phyloP scores from a whole-genome alignment of 2,113 vertebrate genomes.

The Charina bottae region DNA sequence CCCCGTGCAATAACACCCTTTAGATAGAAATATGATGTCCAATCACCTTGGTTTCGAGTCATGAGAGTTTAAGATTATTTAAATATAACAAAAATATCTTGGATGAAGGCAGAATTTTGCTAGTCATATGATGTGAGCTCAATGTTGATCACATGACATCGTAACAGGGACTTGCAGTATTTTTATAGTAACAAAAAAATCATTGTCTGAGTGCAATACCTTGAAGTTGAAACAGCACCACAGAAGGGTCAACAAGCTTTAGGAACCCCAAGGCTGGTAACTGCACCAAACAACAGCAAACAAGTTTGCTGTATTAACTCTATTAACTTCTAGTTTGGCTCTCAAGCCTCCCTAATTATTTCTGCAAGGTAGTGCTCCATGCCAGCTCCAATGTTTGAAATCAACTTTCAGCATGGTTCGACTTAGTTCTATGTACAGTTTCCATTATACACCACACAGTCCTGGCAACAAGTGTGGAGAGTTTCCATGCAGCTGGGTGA shows the following conservation, averaged over 20 bases:
- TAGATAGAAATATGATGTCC: neutral
- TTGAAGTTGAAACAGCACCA: neutral
- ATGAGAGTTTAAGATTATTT: neutral
- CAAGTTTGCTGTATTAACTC: neutral
- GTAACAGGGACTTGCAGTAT: neutral
- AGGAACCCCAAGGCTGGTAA: neutral
- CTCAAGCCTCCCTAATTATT: neutral
- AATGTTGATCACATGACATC: neutral
- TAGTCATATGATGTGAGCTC: neutral
- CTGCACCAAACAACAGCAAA: neutral
- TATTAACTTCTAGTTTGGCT: neutral
- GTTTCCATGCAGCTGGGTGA: neutral
- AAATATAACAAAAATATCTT: neutral
- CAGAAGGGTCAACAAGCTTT: neutral
- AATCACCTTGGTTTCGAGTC: neutral
- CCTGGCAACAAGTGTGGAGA: neutral
- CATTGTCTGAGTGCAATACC: neutral
- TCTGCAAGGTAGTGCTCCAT: neutral
- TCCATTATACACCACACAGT: neutral
- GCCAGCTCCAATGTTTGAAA: neutral
- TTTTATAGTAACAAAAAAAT: neutral
- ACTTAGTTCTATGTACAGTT: neutral
- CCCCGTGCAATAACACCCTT: neutral
- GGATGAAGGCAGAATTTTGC: no score
- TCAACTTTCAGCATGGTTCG: neutral